Base-by-base conservation (phyloP, 2,797 vertebrate species). In the Enteromius afrohamiltoni region DNA sequence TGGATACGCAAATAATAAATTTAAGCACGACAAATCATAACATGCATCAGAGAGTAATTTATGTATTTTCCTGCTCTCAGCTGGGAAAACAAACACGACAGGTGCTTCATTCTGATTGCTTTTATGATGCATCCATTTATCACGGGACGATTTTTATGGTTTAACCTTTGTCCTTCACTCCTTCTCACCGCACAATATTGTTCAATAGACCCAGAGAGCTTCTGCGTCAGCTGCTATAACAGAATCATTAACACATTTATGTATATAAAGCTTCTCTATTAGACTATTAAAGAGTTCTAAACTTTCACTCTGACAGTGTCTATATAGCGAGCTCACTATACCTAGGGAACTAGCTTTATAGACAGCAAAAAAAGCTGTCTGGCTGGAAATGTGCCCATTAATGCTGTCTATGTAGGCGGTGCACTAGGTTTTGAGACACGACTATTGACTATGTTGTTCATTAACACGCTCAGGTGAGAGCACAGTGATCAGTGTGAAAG, bases 131-230 rank as follows among this genome's bases (percentile, higher is more conserved):
- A 49, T 65, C 4, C 5, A 83, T 76, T 82, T 82, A 84, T 86
- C 67, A 73, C 7, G 13, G 14, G 21, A 77, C 29, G 16, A 76
- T 65, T 34, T 82, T 81, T 78, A 80, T 77, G 42, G 17, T 65
- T 83, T 49, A 83, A 88, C 88, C 85, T 88, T 89, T 87, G 88
- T 67, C 84, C 85, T 81, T 49, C 60, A 17, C 49, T 21, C 9
- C 13, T 55, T 40, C 31, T 60, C 64, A 37, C 23, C 31, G 40
- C 9, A 10, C 40, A 42, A 42, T 42, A 6, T 6, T 69, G 64
- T 37, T 51, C 13, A 68, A 37, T 37, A 68, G 47, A 53, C 19
- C 14, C 3, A 17, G 13, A 53, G 55, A 67, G 21, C 62, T 69
- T 78, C 76, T n/a, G 42, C 21, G 64, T 82, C 42, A 62, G 40